A percentile compares a stretch with the other conserved stretches of the same genome.
Conservation (phyloP, 2,888 invertebrate species). For the Keiferia lycopersicella region DNA sequence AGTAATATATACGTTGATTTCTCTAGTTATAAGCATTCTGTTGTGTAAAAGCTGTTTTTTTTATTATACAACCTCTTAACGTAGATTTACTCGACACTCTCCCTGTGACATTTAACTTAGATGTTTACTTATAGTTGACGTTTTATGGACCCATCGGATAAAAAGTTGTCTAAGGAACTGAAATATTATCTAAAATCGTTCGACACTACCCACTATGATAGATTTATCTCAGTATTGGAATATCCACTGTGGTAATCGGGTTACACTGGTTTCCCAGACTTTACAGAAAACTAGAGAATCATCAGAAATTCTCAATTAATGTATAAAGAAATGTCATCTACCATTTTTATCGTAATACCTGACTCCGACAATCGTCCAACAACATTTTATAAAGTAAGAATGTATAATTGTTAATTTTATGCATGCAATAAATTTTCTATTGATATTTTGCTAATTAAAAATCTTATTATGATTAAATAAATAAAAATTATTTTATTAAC, state of each 20-base stretch:
- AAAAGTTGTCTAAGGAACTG: neutral
- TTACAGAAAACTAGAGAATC: too few relatives aligned
- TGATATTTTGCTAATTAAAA: conserved; percentile 72
- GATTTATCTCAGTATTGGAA: too few relatives aligned
- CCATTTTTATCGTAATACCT: conserved; percentile 30
- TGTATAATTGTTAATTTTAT: conserved; percentile 66
- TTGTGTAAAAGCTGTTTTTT: conserved; percentile 61
- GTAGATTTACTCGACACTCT: conserved; percentile 43
- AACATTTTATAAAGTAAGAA: conserved; percentile 54
- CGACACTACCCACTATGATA: too few relatives aligned
- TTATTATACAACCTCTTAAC: conserved; percentile 45
- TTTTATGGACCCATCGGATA: neutral
- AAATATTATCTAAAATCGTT: neutral
- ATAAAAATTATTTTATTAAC: conserved; percentile 62
- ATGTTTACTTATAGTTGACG: conserved; percentile 31
- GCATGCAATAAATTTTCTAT: conserved; percentile 75
- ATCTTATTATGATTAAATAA: conserved; percentile 51
- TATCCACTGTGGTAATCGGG: too few relatives aligned
- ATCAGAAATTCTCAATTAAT: neutral
- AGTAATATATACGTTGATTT: conserved; percentile 81
- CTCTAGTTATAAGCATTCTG: conserved; percentile 72
- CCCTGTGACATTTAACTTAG: conserved; percentile 48
- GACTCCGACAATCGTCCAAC: conserved; percentile 64
- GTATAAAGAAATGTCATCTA: neutral
- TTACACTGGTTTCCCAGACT: too few relatives aligned